Evolutionary conservation across 2,888 invertebrate genomes (phyloP).

Genomic region (Zygaena filipendulae): DNA sequence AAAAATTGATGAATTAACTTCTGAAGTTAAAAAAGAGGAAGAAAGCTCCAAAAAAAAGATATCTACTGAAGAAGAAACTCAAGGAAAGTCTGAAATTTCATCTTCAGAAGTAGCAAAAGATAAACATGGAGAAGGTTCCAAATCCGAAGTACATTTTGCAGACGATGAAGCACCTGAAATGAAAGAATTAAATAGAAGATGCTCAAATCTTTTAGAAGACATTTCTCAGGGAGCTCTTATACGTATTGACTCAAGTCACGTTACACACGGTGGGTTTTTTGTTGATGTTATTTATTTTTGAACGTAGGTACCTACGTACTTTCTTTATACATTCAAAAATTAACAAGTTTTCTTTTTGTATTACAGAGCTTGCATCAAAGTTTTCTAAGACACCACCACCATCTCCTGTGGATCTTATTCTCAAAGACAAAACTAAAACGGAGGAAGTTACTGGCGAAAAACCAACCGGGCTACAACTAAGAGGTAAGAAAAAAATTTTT

Average conservation of each 20-base stretch:
- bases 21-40: constrained; percentile 34
- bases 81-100: constrained; percentile 17
- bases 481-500: too few relatives aligned
- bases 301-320: background rate
- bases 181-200: constrained; percentile 56
- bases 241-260: constrained; percentile 57
- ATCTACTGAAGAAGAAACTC: constrained; percentile 15
- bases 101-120: constrained; percentile 17
- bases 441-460: constrained; percentile 44
- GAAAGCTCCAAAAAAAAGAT: constrained; percentile 20
- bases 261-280: constrained; percentile 45
- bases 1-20: constrained; percentile 32
- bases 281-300: background rate
- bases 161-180: constrained; percentile 51
- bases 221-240: constrained; percentile 62
- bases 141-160: too few relatives aligned
- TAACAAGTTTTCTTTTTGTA: constrained; percentile 3
- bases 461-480: constrained; percentile 52
- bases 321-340: constrained; percentile 3
- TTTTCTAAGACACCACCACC: constrained; percentile 77
- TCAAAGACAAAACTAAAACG: constrained; percentile 58
- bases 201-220: constrained; percentile 60
- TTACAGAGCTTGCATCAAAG: constrained; percentile 71
- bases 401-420: constrained; percentile 74
- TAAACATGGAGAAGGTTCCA: constrained; percentile 10